Evolutionary conservation across 2,888 invertebrate genomes (phyloP), one percentile per base, ranked within the genome.

Genomic region (Mesorhabditis spiculigera): DNA sequence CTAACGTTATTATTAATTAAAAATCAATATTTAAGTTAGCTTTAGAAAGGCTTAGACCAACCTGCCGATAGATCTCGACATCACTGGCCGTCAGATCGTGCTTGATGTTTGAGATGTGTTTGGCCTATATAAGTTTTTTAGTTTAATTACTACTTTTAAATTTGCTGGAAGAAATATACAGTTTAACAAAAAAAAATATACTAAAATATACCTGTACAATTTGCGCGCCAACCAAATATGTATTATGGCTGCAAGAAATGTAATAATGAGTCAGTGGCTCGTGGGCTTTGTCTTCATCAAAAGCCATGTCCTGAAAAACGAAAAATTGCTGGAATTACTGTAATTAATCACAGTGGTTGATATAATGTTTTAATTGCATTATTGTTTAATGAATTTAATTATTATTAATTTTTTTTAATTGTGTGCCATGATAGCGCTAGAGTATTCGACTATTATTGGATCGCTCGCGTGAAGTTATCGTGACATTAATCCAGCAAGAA

Each of bases 21-120:
- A 6, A 6, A 50, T 10, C 50, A 50, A 13, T 13, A 50, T 50
- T 50, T 50, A 50, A 13, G 50, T 6, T 50, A 50, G 13, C 13
- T 50, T 50, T 50, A 50, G 50, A n/a, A n/a, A n/a, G n/a, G 13
- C 13, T 50, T 50, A 10, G 13, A 50, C 6, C 13, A 50, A 75
- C 81, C 71, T 98, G 97, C 80, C 97, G 90, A 87, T 98, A 98
- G 94, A 98, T 98, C 89, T 98, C 97, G 4, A 95, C 89, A 8
- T 94, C 94, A 75, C 68, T 68, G 88, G 92, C 93, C 10, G 95
- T 96, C 67, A 95, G 95, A 86, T 96, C 95, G 89, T 97, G 72
- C 63, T 69, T 62, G 13, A 71, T 50, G 10, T 63, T 63, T 64
- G 67, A 66, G 58, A 71, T 50, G 45, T 68, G 67, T 43, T 64